phyloP scores from a whole-genome alignment of 1,140 invertebrate genomes.

The Trichogramma pretiosum region DNA sequence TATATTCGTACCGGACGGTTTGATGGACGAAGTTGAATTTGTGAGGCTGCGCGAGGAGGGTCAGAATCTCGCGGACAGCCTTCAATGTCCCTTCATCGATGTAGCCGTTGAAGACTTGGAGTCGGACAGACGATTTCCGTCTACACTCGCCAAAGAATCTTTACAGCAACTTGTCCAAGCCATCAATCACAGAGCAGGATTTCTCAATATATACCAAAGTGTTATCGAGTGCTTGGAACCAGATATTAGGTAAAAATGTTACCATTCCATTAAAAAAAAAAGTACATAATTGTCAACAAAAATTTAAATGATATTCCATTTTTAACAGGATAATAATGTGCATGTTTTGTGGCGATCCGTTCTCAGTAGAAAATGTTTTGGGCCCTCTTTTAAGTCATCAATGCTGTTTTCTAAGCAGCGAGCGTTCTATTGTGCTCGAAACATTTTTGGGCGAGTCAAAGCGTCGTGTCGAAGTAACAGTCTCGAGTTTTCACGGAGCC shows the following conservation, averaged over 20 bases:
- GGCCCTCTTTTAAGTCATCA: slow-evolving; percentile 81
- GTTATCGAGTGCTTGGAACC: slow-evolving; percentile 73
- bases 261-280: slow-evolving; percentile 9
- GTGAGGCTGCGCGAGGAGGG: slow-evolving; percentile 79
- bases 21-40: slow-evolving; percentile 73
- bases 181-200: slow-evolving; percentile 63
- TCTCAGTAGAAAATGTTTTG: slow-evolving; percentile 80
- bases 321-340: slow-evolving; percentile 81
- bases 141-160: slow-evolving; percentile 59
- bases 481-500: slow-evolving; percentile 92
- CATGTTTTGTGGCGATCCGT: slow-evolving; percentile 94
- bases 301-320: slow-evolving; percentile 1
- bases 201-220: slow-evolving; percentile 63
- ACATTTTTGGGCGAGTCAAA: slow-evolving; percentile 85
- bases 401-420: slow-evolving; percentile 76
- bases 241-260: slow-evolving; percentile 63
- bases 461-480: slow-evolving; percentile 82
- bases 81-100: slow-evolving; percentile 83
- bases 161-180: slow-evolving; percentile 65
- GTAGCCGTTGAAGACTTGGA: slow-evolving; percentile 60
- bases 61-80: slow-evolving; percentile 77
- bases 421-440: slow-evolving; percentile 81
- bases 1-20: slow-evolving; percentile 78
- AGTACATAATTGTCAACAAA: no score
- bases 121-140: slow-evolving; percentile 51